These are phyloP conservation scores for Huso huso DNA, from an alignment of 2,797 vertebrate genomes.

Conservation along the genomic window DNA sequence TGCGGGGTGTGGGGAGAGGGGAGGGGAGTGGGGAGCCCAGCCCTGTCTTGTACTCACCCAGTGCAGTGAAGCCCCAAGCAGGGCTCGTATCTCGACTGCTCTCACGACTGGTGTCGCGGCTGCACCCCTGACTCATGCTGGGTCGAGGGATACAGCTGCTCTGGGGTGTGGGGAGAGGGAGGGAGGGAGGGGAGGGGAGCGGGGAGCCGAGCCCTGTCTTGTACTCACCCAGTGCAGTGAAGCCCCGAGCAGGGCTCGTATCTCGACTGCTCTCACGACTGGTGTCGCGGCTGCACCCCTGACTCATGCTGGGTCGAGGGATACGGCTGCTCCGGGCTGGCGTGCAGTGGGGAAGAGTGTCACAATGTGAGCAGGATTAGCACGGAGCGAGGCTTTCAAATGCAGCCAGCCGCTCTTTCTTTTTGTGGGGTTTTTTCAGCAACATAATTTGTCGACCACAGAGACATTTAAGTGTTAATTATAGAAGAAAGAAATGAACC, in stretches of 20 bases:
- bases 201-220: conserved; percentile 34
- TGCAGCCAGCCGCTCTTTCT: conserved; percentile 42
- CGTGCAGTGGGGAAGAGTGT: conserved; percentile 86
- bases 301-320: conserved; percentile 94
- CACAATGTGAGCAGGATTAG: conserved; percentile 86
- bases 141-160: conserved; percentile 52
- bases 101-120: conserved; percentile 66
- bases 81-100: conserved; percentile 74
- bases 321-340: conserved; percentile 98
- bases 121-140: conserved; percentile 70
- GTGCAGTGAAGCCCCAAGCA: conserved; percentile 62
- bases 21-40: conserved; percentile 13
- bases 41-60: conserved; percentile 57
- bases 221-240: conserved; percentile 89
- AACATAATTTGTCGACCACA: too few species aligned
- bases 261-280: conserved; percentile 99
- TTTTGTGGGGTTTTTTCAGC: too few species aligned
- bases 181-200: not conserved
- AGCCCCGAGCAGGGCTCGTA: conserved; percentile 96
- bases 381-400: conserved; percentile 48
- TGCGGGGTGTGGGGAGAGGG: not conserved
- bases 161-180: not conserved
- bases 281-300: conserved; percentile 96
- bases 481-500: too few species aligned
- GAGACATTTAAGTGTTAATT: too few species aligned